These are phyloP conservation scores for Drosophila ambigua DNA, from an alignment of 1,140 invertebrate species.

Conservation along the genomic window DNA sequence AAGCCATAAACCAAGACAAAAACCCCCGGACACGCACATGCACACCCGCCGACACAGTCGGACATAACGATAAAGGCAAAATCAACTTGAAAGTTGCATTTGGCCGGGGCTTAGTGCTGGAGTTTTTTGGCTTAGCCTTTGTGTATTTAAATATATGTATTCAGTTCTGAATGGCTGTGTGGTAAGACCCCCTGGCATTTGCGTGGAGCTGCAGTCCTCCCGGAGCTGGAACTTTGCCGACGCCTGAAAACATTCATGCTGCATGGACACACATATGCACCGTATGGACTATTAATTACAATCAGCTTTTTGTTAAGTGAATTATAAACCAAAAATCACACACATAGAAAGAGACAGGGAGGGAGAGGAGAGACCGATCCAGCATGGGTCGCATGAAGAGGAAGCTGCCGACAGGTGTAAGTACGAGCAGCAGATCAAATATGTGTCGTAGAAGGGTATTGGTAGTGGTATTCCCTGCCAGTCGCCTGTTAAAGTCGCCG, in stretches of 20 bases:
- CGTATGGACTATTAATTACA: constrained; percentile 57
- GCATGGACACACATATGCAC: constrained; percentile 1
- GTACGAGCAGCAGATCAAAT: constrained; percentile 44
- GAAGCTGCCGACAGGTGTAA: constrained; percentile 70
- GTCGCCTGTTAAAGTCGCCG: constrained; percentile 35
- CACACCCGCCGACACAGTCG: constrained; percentile 10
- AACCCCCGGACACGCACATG: constrained; percentile 25
- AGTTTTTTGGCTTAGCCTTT: constrained; percentile 70
- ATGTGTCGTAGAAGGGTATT: constrained; percentile 11
- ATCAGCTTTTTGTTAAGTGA: constrained; percentile 59
- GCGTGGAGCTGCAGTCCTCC: constrained; percentile 47
- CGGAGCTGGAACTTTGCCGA: constrained; percentile 54
- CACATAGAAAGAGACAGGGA: neutral
- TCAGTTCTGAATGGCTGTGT: constrained; percentile 8
- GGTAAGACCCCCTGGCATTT: constrained; percentile 58
- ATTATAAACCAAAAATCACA: constrained; percentile 29
- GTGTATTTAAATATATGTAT: constrained; percentile 42
- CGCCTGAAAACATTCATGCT: constrained; percentile 30
- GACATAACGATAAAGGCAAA: constrained; percentile 52
- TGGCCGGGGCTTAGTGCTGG: constrained; percentile 62
- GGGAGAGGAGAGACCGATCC: constrained; percentile 17
- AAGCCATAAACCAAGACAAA: constrained; percentile 77
- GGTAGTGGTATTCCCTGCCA: constrained; percentile 10
- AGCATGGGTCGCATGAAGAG: constrained; percentile 66
- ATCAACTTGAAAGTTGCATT: constrained; percentile 74